These are phyloP conservation scores for Hypselothyrea guttata DNA, from an alignment of 2,888 invertebrate species.

Conservation along the genomic window DNA sequence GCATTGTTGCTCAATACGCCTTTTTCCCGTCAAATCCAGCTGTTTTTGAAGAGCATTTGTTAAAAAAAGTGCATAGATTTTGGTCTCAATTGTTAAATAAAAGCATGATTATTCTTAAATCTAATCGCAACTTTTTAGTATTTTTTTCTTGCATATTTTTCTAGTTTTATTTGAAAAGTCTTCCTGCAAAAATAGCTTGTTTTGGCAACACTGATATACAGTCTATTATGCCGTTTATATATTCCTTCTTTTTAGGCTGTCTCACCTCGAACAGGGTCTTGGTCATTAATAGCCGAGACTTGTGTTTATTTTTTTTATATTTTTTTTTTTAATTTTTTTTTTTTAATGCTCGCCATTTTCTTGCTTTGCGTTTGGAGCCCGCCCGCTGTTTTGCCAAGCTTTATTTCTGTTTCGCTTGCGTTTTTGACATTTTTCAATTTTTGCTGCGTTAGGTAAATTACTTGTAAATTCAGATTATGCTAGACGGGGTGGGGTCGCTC, in stretches of 20 bases:
- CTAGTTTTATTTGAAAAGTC: too few relatives aligned
- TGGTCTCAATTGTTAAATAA: too few relatives aligned
- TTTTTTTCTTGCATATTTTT: too few relatives aligned
- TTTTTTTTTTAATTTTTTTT: not conserved
- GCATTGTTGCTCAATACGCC: too few relatives aligned
- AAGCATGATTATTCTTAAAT: too few relatives aligned
- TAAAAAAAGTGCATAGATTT: too few relatives aligned
- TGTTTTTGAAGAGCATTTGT: too few relatives aligned
- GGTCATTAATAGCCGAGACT: conserved; percentile 49
- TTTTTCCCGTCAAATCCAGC: too few relatives aligned
- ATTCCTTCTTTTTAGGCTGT: conserved; percentile 3
- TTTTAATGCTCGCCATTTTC: not conserved
- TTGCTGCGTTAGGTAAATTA: conserved; percentile 63
- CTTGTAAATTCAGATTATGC: conserved; percentile 65
- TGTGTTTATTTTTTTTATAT: conserved; percentile 24
- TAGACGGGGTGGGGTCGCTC: conserved; percentile 15
- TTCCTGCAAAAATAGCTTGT: too few relatives aligned
- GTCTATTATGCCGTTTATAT: too few relatives aligned
- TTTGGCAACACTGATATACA: too few relatives aligned
- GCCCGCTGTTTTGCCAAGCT: conserved; percentile 42
- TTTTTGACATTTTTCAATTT: conserved; percentile 72
- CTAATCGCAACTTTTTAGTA: too few relatives aligned
- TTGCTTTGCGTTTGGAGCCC: conserved; percentile 41
- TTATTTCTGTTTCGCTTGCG: conserved; percentile 56
- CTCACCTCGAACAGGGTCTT: conserved; percentile 41